Conservation (phyloP, 2,797 vertebrate species). For the Sylvia borin region DNA sequence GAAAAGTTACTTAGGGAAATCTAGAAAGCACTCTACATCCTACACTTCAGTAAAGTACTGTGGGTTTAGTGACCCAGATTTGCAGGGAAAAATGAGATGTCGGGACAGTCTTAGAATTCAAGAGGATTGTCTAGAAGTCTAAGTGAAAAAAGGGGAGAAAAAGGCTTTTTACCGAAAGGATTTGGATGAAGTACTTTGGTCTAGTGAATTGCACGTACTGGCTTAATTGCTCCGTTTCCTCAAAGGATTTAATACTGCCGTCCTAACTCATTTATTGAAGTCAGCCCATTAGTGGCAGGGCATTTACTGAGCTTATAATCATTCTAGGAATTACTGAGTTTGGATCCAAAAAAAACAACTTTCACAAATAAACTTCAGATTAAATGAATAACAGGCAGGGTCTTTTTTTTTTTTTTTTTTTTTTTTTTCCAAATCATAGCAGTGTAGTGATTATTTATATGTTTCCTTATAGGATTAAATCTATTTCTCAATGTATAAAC, state of each 20-base stretch:
- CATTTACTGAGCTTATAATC: neutral
- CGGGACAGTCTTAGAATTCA: neutral
- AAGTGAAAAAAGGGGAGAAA: neutral
- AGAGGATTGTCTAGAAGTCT: neutral
- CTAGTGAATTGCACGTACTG: neutral
- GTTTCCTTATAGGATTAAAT: neutral
- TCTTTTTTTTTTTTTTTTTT: too few species aligned
- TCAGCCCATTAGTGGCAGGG: neutral
- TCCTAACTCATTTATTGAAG: neutral
- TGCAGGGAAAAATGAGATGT: neutral
- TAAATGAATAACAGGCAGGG: neutral
- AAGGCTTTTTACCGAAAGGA: neutral
- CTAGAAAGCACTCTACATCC: neutral
- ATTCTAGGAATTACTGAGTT: neutral
- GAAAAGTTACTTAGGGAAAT: neutral
- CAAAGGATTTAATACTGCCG: neutral
- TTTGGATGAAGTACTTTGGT: slow-evolving; percentile 3
- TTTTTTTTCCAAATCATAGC: accelerated
- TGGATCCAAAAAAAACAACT: neutral
- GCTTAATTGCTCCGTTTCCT: neutral
- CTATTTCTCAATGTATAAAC: neutral
- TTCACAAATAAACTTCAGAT: neutral
- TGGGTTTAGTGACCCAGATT: neutral
- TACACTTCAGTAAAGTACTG: neutral
- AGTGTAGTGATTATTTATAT: neutral